Conservation (phyloP, 2,888 invertebrate species). For the Clusia tigrina region DNA sequence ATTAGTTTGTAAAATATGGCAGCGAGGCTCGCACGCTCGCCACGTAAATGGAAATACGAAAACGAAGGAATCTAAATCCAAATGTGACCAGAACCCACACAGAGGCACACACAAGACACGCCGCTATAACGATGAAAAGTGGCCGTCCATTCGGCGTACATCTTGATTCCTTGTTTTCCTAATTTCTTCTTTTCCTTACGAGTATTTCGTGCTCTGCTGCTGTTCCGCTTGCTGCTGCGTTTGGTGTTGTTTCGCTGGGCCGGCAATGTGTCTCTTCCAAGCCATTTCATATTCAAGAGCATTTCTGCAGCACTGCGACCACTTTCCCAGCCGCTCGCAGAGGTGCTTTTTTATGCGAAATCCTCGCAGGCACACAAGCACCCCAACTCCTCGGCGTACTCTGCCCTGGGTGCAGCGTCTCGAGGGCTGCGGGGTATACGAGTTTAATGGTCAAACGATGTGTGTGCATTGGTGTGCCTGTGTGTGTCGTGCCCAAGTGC, state of each 20-base stretch:
- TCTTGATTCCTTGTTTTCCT: no score
- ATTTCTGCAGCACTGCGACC: constrained; percentile 6
- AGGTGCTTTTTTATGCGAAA: constrained; percentile 22
- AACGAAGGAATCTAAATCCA: constrained; percentile 3
- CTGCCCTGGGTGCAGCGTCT: constrained; percentile 23
- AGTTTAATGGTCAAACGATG: constrained; percentile 61
- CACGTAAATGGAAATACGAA: constrained; percentile 33
- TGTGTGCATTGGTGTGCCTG: constrained; percentile 29
- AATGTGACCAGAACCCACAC: constrained; percentile 6
- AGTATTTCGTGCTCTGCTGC: no score
- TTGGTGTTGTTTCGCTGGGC: neutral
- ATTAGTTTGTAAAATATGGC: constrained; percentile 65
- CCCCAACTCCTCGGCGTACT: constrained; percentile 23
- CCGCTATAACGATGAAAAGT: constrained; percentile 13
- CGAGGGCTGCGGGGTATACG: constrained; percentile 59
- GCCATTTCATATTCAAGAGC: constrained; percentile 52
- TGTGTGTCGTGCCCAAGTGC: constrained; percentile 21
- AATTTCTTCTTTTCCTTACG: no score
- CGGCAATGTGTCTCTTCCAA: constrained; percentile 38
- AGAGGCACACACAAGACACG: neutral
- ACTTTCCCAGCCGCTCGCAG: constrained; percentile 32
- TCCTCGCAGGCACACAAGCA: constrained; percentile 7
- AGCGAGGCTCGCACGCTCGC: no score
- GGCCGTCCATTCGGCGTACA: neutral
- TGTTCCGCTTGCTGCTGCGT: neutral